These are phyloP conservation scores for Heliothis peltigera DNA, from an alignment of 2,888 invertebrate genomes.

Conservation along the genomic window DNA sequence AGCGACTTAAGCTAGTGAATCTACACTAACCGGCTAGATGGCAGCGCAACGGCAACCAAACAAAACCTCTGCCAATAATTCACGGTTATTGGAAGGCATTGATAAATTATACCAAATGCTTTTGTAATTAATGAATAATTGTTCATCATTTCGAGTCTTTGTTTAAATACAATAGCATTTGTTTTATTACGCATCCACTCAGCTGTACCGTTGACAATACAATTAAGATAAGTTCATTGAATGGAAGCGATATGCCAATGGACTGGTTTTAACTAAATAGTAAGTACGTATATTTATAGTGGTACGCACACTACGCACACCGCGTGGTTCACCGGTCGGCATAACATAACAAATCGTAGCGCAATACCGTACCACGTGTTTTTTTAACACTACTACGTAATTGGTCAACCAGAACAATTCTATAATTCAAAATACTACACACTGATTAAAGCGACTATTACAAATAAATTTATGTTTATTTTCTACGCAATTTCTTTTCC, in stretches of 20 bases:
- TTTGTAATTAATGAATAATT: conserved; percentile 3
- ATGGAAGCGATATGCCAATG: conserved; percentile 36
- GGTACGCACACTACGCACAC: conserved; percentile 52
- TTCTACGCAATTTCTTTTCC: conserved; percentile 20
- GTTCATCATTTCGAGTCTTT: conserved; percentile 9
- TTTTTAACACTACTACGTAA: conserved; percentile 32
- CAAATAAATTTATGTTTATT: conserved; percentile 34
- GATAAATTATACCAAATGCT: conserved; percentile 1
- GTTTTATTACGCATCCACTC: conserved; percentile 16
- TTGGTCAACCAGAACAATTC: conserved; percentile 63
- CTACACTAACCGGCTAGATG: conserved; percentile 67
- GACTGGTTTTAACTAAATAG: conserved; percentile 45
- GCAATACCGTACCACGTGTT: conserved; percentile 63
- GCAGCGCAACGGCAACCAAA: conserved; percentile 49
- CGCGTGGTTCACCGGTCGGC: conserved; percentile 63
- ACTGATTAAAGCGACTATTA: conserved; percentile 35
- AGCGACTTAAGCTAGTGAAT: conserved; percentile 39
- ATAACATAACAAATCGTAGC: conserved; percentile 52
- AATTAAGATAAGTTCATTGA: conserved; percentile 65
- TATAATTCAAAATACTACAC: conserved; percentile 53
- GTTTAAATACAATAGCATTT: conserved; percentile 24
- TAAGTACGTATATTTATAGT: conserved; percentile 49
- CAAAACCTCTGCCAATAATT: background rate
- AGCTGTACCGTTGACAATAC: conserved; percentile 25
- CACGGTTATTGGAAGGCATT: background rate